These are phyloP conservation scores for Notolabrus celidotus DNA, from an alignment of 2,797 vertebrate genomes.

Conservation along the genomic window DNA sequence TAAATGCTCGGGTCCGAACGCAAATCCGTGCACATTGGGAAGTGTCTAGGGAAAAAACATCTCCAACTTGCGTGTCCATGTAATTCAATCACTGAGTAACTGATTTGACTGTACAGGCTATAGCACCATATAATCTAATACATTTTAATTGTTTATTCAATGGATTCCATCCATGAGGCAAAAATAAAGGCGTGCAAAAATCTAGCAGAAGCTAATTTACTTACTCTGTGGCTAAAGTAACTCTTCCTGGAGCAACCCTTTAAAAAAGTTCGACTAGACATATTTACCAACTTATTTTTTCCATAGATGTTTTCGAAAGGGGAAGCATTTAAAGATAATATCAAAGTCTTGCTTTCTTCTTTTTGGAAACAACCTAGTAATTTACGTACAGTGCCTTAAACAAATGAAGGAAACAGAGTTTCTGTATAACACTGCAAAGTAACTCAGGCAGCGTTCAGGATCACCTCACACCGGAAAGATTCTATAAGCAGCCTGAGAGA, in stretches of 20 bases:
- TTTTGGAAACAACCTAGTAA: neutral
- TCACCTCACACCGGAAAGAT: conserved; percentile 17
- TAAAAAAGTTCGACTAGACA: too few species aligned
- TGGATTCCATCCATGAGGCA: neutral
- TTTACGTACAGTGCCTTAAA: neutral
- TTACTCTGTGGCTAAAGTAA: neutral
- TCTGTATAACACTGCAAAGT: neutral
- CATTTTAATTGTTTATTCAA: neutral
- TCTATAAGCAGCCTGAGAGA: conserved; percentile 17
- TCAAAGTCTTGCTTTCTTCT: neutral
- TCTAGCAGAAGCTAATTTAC: neutral
- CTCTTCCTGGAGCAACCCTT: too few species aligned
- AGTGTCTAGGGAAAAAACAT: neutral
- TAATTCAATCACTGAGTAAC: neutral
- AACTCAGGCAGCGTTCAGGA: neutral
- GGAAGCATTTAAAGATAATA: neutral
- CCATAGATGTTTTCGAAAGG: neutral
- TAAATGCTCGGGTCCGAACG: too few species aligned
- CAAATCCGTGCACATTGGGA: neutral
- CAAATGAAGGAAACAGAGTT: neutral
- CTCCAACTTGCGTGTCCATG: neutral
- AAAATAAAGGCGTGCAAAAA: too few species aligned
- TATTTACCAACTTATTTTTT: neutral
- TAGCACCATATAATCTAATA: neutral
- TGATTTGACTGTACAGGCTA: conserved; percentile 12